Conservation (phyloP, 2,888 invertebrate genomes). For the Meteorus cinctellus region DNA sequence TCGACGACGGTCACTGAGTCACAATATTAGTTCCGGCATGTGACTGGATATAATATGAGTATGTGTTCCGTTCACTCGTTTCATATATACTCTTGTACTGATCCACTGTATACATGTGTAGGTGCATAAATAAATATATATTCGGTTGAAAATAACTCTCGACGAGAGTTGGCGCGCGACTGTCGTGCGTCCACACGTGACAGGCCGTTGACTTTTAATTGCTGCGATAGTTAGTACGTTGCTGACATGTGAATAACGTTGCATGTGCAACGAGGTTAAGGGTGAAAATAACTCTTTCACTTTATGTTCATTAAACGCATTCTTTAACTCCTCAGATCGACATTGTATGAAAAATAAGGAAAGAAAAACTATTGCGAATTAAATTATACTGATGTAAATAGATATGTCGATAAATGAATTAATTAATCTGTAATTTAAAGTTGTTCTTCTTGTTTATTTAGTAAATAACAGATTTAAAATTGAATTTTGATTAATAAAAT, state of each 20-base stretch:
- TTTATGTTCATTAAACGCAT: neutral
- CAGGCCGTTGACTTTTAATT: slow-evolving; percentile 65
- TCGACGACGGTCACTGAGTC: slow-evolving; percentile 41
- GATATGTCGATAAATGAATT: neutral
- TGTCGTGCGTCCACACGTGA: slow-evolving; percentile 54
- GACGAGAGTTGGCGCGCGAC: neutral
- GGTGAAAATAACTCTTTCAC: slow-evolving; percentile 1
- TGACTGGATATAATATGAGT: slow-evolving; percentile 56
- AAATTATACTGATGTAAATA: neutral
- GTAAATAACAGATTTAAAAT: neutral
- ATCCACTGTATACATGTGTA: neutral
- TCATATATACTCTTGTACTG: slow-evolving; percentile 41
- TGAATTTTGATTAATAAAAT: neutral
- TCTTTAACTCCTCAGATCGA: too few relatives aligned
- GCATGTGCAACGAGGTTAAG: neutral
- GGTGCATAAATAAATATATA: neutral
- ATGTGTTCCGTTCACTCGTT: slow-evolving; percentile 60
- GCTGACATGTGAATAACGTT: slow-evolving; percentile 47
- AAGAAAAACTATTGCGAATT: too few relatives aligned
- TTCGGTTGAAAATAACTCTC: slow-evolving; percentile 66
- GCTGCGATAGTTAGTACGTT: slow-evolving; percentile 55
- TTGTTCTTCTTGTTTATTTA: neutral
- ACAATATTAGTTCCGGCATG: slow-evolving; percentile 63
- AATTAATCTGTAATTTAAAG: too few relatives aligned
- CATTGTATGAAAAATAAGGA: too few relatives aligned